These are phyloP conservation scores for Micrastur ruficollis DNA, from an alignment of 2,797 vertebrate species.

Conservation along the genomic window DNA sequence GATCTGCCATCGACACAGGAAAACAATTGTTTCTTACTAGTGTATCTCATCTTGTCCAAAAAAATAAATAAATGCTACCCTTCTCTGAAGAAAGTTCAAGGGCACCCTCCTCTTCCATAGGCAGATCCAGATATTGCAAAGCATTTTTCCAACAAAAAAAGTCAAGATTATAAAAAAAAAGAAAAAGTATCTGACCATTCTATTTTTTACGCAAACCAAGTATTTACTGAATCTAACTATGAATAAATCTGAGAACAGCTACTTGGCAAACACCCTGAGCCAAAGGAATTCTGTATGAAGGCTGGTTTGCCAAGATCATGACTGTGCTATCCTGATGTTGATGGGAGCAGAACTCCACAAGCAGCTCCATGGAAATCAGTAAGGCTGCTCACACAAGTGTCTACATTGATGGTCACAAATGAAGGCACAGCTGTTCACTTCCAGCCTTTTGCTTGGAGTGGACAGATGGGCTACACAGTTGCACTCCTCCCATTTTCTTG, in stretches of 20 bases:
- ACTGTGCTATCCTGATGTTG: not conserved
- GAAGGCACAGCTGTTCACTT: not conserved
- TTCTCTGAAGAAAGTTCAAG: not conserved
- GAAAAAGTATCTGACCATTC: not conserved
- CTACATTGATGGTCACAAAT: not conserved
- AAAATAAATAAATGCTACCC: not conserved
- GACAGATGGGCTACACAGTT: not conserved
- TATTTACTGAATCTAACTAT: not conserved
- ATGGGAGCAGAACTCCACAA: not conserved
- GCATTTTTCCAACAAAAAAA: not conserved
- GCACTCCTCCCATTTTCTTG: not conserved
- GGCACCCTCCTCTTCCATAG: not conserved
- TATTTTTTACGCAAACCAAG: not conserved
- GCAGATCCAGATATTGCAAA: not conserved
- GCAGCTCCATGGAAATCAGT: not conserved
- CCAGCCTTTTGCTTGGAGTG: not conserved
- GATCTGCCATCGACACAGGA: not conserved
- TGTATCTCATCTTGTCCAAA: not conserved
- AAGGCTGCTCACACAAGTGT: not conserved
- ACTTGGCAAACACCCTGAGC: not conserved
- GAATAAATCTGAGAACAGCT: not conserved
- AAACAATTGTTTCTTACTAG: not conserved
- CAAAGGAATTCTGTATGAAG: not conserved
- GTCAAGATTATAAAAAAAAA: not conserved
- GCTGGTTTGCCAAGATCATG: not conserved